Evolutionary conservation across 2,888 invertebrate species (phyloP).

Genomic region (Drosophila quinaria): DNA sequence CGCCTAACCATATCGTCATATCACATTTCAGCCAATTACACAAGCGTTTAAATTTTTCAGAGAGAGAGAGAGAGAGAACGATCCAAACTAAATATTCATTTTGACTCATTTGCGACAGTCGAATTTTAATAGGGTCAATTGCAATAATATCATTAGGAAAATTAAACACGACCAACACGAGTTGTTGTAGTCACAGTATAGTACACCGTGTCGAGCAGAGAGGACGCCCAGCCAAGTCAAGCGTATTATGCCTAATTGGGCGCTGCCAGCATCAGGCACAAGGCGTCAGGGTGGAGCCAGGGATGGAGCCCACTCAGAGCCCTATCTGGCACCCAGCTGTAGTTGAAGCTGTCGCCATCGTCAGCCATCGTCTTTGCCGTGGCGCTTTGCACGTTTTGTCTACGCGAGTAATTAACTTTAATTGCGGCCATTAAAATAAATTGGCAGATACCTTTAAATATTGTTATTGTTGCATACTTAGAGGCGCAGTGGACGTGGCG

Average conservation of each 20-base stretch:
- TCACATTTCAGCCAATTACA: constrained; percentile 74
- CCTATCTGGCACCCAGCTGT: constrained; percentile 36
- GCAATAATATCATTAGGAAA: constrained; percentile 82
- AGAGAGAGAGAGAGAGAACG: constrained; percentile 5
- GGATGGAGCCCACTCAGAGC: constrained; percentile 9
- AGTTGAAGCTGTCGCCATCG: constrained; percentile 46
- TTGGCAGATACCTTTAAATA: constrained; percentile 85
- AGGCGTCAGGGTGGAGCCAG: constrained; percentile 6
- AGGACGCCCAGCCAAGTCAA: constrained; percentile 70
- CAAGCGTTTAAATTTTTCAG: constrained; percentile 53
- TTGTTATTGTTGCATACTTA: constrained; percentile 82
- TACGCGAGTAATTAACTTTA: constrained; percentile 85
- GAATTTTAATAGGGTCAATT: constrained; percentile 80
- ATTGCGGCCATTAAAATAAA: constrained; percentile 85
- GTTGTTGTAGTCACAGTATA: constrained; percentile 16
- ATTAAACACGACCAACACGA: constrained; percentile 70
- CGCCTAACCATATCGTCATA: constrained; percentile 62
- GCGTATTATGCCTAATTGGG: constrained; percentile 81
- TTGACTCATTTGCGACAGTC: constrained; percentile 78
- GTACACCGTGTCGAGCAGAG: constrained; percentile 45
- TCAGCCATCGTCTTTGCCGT: constrained; percentile 39
- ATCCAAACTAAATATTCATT: constrained; percentile 74
- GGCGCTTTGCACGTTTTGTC: constrained; percentile 80
- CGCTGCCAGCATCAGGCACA: constrained; percentile 61
- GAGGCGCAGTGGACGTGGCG: constrained; percentile 51